Conservation (phyloP, 2,888 invertebrate genomes). For the Pristionchus japonicus region DNA sequence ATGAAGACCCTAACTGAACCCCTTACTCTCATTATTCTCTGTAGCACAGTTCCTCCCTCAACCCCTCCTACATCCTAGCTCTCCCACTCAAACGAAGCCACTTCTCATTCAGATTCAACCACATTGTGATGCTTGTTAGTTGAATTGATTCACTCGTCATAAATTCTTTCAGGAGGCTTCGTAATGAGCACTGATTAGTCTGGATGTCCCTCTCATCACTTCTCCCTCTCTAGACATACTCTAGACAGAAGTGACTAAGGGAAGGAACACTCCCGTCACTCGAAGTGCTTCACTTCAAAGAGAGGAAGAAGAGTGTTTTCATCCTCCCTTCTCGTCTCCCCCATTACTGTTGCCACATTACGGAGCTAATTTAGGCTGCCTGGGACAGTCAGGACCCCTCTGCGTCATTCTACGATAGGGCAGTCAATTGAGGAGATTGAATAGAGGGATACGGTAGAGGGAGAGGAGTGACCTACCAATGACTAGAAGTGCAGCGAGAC, state of each 20-base stretch:
- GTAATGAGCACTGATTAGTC: neutral
- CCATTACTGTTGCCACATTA: slow-evolving; percentile 22
- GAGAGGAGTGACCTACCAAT: neutral
- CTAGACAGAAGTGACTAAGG: neutral
- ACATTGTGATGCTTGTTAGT: neutral
- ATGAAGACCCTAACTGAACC: too few species aligned
- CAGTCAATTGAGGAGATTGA: neutral
- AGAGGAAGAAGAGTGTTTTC: too few species aligned
- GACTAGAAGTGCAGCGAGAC: neutral
- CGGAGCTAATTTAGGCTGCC: neutral
- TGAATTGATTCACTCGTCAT: neutral
- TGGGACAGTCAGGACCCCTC: neutral
- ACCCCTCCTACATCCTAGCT: neutral
- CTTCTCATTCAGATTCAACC: neutral
- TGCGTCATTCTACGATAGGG: neutral
- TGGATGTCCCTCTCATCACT: neutral
- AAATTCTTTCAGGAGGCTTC: neutral
- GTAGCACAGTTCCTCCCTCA: neutral
- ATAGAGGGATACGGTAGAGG: neutral
- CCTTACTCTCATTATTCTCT: neutral
- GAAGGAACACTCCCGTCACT: neutral
- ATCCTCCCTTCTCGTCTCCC: neutral
- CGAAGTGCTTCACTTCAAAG: neutral
- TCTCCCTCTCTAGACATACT: neutral
- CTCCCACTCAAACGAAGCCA: neutral